These are phyloP conservation scores for Orthonevra nobilis DNA, from an alignment of 2,888 invertebrate genomes.

Conservation along the genomic window DNA sequence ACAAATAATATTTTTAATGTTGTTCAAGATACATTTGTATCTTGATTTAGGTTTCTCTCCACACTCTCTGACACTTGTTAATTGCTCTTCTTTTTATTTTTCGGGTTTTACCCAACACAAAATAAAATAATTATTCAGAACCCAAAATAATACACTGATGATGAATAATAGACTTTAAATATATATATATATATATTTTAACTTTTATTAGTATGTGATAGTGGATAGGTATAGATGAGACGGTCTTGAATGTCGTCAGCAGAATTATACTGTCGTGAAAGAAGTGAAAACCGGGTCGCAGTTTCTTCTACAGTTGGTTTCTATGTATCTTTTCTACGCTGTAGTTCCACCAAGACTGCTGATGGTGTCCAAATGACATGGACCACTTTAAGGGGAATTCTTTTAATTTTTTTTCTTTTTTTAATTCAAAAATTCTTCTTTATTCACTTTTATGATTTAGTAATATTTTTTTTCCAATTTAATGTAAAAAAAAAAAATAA, in stretches of 20 bases:
- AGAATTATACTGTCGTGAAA: conserved; percentile 36
- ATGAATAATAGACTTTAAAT: conserved; percentile 5
- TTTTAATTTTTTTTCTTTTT: not conserved
- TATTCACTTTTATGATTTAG: not conserved
- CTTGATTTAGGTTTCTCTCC: conserved; percentile 28
- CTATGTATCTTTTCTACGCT: conserved; percentile 35
- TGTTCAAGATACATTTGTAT: conserved; percentile 31
- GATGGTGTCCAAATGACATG: conserved; percentile 40
- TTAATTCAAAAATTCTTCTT: not conserved
- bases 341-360: conserved; percentile 31
- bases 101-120: conserved; percentile 41
- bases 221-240: conserved; percentile 11
- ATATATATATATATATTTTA: conserved; percentile 23
- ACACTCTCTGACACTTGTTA: conserved; percentile 58
- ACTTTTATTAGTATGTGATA: conserved; percentile 1
- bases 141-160: conserved; percentile 46
- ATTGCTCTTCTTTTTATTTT: conserved; percentile 47
- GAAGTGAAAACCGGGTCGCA: conserved; percentile 69
- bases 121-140: conserved; percentile 57
- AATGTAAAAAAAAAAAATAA: not conserved
- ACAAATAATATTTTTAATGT: no score
- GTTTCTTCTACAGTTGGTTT: conserved; percentile 47
- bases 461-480: conserved; percentile 30
- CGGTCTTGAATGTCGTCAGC: conserved; percentile 49
- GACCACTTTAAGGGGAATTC: not conserved